These are phyloP conservation scores for Nansenia antarctica DNA, from an alignment of 2,113 vertebrate genomes.

Conservation along the genomic window DNA sequence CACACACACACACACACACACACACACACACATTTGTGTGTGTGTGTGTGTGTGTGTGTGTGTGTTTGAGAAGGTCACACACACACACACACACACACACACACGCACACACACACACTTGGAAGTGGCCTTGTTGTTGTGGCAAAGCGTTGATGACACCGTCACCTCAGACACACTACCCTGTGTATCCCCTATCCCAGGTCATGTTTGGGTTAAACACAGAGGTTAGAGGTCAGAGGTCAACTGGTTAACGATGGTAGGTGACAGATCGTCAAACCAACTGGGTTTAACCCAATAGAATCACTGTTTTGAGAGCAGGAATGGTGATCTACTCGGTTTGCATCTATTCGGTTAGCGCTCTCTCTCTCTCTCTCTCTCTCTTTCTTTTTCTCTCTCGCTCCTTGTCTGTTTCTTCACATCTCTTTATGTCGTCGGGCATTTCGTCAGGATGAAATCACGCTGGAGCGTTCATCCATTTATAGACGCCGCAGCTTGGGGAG, in stretches of 20 bases:
- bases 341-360: neutral
- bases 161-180: neutral
- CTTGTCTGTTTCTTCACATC: neutral
- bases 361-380: conserved; percentile 1
- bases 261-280: no score
- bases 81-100: neutral
- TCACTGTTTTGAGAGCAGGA: no score
- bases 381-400: neutral
- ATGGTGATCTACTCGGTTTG: no score
- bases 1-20: neutral
- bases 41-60: neutral
- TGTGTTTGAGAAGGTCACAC: no score
- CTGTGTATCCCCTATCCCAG: no score
- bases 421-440: no score
- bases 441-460: no score
- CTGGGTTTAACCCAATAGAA: no score
- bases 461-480: no score
- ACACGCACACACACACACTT: neutral
- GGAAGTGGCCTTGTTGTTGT: neutral
- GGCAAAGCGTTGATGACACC: neutral
- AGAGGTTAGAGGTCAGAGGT: neutral
- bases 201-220: neutral
- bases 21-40: neutral
- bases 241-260: no score
- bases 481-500: neutral